Percentiles rank a stretch among this genome's conserved stretches.
phyloP scores from a whole-genome alignment of 2,113 vertebrate genomes.

The Corythaeola cristata region DNA sequence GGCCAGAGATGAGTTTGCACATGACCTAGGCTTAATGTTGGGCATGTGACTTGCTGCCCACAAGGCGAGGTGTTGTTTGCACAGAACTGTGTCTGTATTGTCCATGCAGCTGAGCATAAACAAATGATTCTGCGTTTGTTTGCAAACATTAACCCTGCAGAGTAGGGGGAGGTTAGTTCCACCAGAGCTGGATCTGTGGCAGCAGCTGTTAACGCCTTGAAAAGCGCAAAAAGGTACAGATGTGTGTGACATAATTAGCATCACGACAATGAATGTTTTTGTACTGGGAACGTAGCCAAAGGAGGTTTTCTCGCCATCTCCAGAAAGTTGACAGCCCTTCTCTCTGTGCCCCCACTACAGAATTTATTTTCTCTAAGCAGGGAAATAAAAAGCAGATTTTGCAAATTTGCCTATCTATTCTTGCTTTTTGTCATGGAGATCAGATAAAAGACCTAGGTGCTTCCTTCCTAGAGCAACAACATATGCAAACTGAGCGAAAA shows the following conservation, averaged over 20 bases:
- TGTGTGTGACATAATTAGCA: neutral
- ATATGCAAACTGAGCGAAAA: neutral
- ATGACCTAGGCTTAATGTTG: neutral
- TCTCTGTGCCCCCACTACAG: neutral
- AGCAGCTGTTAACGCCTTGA: neutral
- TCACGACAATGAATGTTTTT: neutral
- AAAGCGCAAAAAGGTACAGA: neutral
- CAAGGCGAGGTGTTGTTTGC: constrained; percentile 34
- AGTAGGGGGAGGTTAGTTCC: neutral
- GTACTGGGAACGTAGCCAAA: neutral
- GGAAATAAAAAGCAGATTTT: neutral
- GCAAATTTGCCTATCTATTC: neutral
- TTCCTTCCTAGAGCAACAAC: neutral
- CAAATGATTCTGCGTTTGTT: neutral
- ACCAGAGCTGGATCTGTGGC: neutral
- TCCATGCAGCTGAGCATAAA: constrained; percentile 24
- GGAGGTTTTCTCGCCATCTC: neutral
- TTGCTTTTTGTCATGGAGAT: neutral
- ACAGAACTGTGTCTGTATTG: constrained; percentile 21
- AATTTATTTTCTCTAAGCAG: neutral
- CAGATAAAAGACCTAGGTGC: neutral
- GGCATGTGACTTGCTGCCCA: constrained; percentile 26
- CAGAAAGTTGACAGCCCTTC: neutral
- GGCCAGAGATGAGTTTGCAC: constrained; percentile 33
- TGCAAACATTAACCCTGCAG: constrained; percentile 6